These are phyloP conservation scores for Eilema griseolum DNA, from an alignment of 2,888 invertebrate genomes.

Conservation along the genomic window DNA sequence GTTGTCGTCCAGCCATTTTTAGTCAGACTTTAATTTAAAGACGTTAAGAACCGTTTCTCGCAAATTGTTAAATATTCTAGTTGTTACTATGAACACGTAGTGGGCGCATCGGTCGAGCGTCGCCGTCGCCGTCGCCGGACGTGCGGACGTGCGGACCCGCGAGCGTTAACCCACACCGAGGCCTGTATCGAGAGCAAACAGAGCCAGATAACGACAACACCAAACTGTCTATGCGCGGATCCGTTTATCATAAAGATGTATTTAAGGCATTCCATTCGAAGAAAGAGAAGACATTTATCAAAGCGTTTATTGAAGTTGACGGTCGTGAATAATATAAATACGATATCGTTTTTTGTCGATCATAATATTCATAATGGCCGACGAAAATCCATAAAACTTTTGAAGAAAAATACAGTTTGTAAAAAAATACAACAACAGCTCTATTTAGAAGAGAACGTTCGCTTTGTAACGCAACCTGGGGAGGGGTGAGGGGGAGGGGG, in stretches of 20 bases:
- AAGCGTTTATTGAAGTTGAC: constrained; percentile 25
- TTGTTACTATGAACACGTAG: constrained; percentile 3
- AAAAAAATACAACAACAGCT: constrained; percentile 6
- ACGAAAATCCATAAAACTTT: constrained; percentile 13
- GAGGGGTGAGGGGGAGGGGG: not conserved
- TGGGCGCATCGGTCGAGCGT: not conserved
- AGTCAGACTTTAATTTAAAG: not conserved
- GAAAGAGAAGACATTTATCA: constrained; percentile 23
- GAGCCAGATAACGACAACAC: constrained; percentile 30
- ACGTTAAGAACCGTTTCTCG: not conserved
- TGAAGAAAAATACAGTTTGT: constrained; percentile 7
- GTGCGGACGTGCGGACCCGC: not conserved
- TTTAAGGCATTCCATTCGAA: constrained; percentile 14
- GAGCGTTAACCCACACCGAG: constrained; percentile 38
- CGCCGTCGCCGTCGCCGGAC: constrained; percentile 11
- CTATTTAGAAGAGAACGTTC: constrained; percentile 10
- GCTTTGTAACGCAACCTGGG: constrained; percentile 11
- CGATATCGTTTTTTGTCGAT: constrained; percentile 9
- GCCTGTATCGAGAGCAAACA: constrained; percentile 33
- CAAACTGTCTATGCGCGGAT: constrained; percentile 24
- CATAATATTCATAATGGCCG: constrained; percentile 10
- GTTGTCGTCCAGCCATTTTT: constrained; percentile 2
- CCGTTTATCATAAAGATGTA: constrained; percentile 25
- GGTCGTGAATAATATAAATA: constrained; percentile 19
- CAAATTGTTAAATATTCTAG: not conserved